Base-by-base conservation (phyloP, 35 echinoderm and acorn worm genomes). In the Heliocidaris tuberculata region DNA sequence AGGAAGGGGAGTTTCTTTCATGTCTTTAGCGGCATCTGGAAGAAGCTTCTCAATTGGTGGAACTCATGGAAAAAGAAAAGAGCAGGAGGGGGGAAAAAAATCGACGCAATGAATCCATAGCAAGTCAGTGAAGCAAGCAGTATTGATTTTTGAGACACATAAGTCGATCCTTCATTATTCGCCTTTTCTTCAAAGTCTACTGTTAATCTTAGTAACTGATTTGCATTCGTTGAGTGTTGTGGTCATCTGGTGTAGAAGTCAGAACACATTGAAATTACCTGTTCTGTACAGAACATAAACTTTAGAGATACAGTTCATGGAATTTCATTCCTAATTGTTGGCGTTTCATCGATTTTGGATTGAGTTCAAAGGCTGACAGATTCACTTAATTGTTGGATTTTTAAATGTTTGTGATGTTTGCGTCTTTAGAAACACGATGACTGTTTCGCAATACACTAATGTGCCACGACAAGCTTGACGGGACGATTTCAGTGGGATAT, bases 191-290 rank as follows among this genome's bases (percentile, higher is more conserved):
- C 27, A 24, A n/a, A 78, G 65, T 7, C 65, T 7, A 9, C 65
- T 78, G 65, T 78, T 78, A n/a, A 78, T 78, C 65, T 78, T 78
- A 78, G 65, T 78, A n/a, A 78, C 65, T 27, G 65, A 78, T 78
- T 78, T 21, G 65, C 65, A 78, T 78, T 78, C 65, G 65, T 78
- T 24, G 17, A 78, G 65, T 78, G 6, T n/a, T 78, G 6, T 78
- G 2, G 21, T 78, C 21, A 27, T n/a, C 21, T 78, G 4, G 27
- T 78, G 65, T n/a, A 27, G 27, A 27, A 24, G 27, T 21, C 65
- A n/a, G 21, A n/a, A 78, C 65, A 78, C 65, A 29, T n/a, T 4
- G 65, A 24, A 42, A 42, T 42, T 42, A 3, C 35, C 65, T 17
- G 17, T 5, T 12, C 11, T 56, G 15, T 78, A 78, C 27, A 6